Conservation (phyloP, 2,888 invertebrate species). For the Ditula angustiorana region DNA sequence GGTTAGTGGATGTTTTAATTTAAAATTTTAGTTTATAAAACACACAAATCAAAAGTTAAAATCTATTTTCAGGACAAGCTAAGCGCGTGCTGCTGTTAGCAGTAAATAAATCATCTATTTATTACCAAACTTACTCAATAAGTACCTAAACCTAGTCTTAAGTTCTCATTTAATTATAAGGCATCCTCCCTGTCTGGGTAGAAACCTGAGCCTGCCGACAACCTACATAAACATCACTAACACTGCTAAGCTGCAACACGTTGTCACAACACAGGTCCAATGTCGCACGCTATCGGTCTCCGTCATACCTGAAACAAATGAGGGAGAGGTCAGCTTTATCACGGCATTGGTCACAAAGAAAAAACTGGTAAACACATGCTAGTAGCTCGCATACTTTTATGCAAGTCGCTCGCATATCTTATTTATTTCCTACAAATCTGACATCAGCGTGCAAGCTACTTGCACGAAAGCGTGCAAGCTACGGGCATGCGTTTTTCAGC, state of each 20-base stretch:
- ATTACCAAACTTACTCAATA: neutral
- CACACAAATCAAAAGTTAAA: too few species aligned
- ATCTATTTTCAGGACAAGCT: neutral
- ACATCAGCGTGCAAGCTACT: neutral
- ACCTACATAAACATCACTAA: neutral
- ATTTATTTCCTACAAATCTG: neutral
- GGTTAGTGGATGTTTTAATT: too few species aligned
- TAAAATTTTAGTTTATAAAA: too few species aligned
- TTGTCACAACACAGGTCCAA: conserved; percentile 9
- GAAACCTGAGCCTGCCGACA: neutral
- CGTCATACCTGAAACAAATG: conserved; percentile 35
- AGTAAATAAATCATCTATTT: neutral
- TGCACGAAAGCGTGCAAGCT: neutral
- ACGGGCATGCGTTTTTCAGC: neutral
- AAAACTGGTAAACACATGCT: neutral
- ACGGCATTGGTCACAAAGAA: neutral
- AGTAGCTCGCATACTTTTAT: neutral
- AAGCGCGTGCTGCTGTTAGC: neutral
- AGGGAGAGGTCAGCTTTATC: conserved; percentile 26
- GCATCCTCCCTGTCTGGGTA: neutral
- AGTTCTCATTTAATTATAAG: neutral
- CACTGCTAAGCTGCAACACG: neutral
- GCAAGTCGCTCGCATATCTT: too few species aligned
- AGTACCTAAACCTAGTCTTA: neutral
- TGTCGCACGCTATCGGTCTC: conserved; percentile 10